Base-by-base conservation (phyloP, 2,797 vertebrate genomes). In the Halcyon smyrnensis region DNA sequence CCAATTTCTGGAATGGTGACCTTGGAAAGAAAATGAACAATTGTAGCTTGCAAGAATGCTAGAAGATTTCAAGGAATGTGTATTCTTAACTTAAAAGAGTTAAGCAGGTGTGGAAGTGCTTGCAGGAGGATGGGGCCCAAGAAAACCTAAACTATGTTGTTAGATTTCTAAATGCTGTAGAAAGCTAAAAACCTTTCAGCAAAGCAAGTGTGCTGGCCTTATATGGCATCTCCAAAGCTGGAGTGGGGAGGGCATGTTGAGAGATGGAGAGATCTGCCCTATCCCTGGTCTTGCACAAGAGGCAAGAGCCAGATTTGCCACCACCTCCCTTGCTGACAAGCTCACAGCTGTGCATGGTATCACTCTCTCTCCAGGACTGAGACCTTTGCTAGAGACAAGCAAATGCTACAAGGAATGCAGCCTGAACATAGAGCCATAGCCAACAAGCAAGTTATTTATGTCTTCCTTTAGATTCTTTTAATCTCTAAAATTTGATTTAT, bases 161-260 rank as follows among this genome's bases (percentile, higher is more conserved):
- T 43, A 24, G 34, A 53, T 71, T 59, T 70, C 57, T 7, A 78
- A 84, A 70, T 32, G n/a, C 19, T 43, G 45, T 12, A 64, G 81
- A 30, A 84, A 89, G 18, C 54, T 64, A 50, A 56, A 65, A 89
- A 25, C 36, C 39, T 50, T 60, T 32, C n/a, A 53, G 41, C 36
- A 78, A 63, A 70, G 28, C 20, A 67, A 46, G 10, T 0, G 41
- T 80, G 23, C 28, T 74, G 59, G 45, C 62, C 50, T 46, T 28
- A 16, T 3, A 0, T 11, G 15, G 17, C 34, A 65, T 20, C 41
- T 16, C 34, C 56, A 83, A 46, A 67, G 30, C 34, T 43, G 36
- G 10, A 64, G 30, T 4, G 11, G 5, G 21, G 25, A 43, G 16
- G 16, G 8, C 1, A 2, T 5, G 8, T 1, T n/a, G 51, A 56